Evolutionary conservation across 2,113 vertebrate species (phyloP), one percentile per base, ranked within the genome.

Genomic region (Alces alces): DNA sequence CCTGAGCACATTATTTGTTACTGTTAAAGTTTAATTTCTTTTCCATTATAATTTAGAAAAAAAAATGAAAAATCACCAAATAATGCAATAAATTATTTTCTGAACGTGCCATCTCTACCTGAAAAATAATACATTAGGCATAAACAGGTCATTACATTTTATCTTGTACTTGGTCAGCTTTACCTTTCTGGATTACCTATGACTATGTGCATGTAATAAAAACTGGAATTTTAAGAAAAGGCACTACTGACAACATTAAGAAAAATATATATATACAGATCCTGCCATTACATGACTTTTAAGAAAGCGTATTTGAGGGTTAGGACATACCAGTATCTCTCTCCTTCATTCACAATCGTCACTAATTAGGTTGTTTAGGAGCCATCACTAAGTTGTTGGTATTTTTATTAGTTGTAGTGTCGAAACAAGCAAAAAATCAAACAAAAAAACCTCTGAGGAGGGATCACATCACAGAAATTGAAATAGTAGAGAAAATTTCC

Each of bases 301-400:
- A 80, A 23, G 36, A n/a, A 21, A 64, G 8, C 11, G 79, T 36
- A 47, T 87, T 90, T 1, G 1, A 6, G 12, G 0, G 12, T 50
- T 30, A 25, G 5, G 7, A 2, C 4, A 54, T 60, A 27, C 2
- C 6, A 66, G 2, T 8, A 14, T 1, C 17, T 39, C 6, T 39
- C 1, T 45, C 17, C 12, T 16, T 27, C 50, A 2, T 16, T 27
- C 50, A 2, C 14, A 7, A 19, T 33, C 4, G 19, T 52, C 43
- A 57, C 7, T 33, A 36, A 64, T 57, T 28, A 64, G 3, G 47
- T 47, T 58, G 2, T 45, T 93, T 88, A 54, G 45, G 27, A 80
- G n/a, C 27, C 1, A 25, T 57, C 33, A 45, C 13, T 97, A 82
- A 60, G 36, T 27, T 84, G 12, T 28, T 86, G 13, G 17, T 47